Evolutionary conservation across 2,797 vertebrate genomes (phyloP).

Genomic region (Peromyscus melanophrys): DNA sequence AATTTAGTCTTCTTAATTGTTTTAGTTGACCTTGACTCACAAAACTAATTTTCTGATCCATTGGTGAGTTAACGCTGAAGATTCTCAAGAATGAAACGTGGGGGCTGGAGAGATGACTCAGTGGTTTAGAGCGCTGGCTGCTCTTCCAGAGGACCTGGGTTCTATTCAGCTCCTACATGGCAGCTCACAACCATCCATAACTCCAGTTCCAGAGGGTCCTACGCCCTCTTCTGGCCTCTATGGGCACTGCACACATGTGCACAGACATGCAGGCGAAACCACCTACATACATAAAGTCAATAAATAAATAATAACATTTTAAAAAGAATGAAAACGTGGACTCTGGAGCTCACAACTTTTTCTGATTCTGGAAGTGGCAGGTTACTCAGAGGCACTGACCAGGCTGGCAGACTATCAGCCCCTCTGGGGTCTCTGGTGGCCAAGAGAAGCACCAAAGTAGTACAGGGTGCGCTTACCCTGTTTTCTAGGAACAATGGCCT

Average conservation of each 20-base stretch:
- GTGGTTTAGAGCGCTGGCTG: neutral
- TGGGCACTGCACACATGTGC: neutral
- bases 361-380: neutral
- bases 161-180: neutral
- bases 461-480: neutral
- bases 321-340: neutral
- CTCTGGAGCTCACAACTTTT: conserved; percentile 6
- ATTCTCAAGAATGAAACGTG: neutral
- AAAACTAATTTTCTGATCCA: conserved; percentile 33
- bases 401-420: neutral
- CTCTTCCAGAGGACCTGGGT: neutral
- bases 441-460: conserved; percentile 53
- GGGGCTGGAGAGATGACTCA: neutral
- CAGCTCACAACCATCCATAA: neutral
- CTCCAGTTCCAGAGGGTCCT: neutral
- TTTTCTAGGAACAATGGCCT: conserved; percentile 39
- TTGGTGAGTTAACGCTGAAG: neutral
- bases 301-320: neutral
- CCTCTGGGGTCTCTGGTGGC: neutral
- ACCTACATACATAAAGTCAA: neutral
- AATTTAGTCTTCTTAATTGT: neutral
- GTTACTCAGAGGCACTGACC: neutral
- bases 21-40: conserved; percentile 7
- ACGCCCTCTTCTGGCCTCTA: neutral
- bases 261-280: neutral